Percentiles rank a stretch among this genome's conserved stretches.
Evolutionary conservation across 2,888 invertebrate species (phyloP).

Genomic region (Drosophila merina): DNA sequence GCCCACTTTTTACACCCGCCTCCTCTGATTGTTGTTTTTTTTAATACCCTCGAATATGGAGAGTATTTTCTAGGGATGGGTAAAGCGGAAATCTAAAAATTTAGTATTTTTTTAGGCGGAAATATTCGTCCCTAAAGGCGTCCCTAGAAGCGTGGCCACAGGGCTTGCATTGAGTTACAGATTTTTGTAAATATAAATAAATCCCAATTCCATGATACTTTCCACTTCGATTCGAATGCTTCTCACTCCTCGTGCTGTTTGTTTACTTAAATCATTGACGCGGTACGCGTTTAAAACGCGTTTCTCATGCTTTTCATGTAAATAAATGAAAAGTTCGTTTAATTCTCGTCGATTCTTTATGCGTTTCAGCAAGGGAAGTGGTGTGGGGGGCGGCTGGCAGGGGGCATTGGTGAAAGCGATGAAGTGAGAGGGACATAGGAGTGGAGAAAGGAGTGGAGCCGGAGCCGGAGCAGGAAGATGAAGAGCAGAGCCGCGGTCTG

Average conservation of each 20-base stretch:
- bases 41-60: constrained; percentile 15
- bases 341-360: constrained; percentile 71
- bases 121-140: no score
- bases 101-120: neutral
- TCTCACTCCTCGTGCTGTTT: constrained; percentile 38
- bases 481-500: constrained; percentile 19
- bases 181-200: neutral
- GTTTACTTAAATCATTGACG: constrained; percentile 73
- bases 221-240: neutral
- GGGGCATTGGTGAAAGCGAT: neutral
- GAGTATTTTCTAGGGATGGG: neutral
- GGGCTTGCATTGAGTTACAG: no score
- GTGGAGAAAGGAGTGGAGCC: neutral
- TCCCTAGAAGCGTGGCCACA: no score
- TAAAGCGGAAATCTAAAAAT: neutral
- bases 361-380: constrained; percentile 14
- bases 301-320: constrained; percentile 64
- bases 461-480: neutral
- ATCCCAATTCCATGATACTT: constrained; percentile 7
- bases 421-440: constrained; percentile 1
- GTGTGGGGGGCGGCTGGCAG: neutral
- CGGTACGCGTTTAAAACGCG: constrained; percentile 64
- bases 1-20: constrained; percentile 12
- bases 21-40: constrained; percentile 14
- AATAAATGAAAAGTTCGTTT: constrained; percentile 77